These are phyloP conservation scores for Strigamia transsilvanica DNA, from an alignment of 2,888 invertebrate species.

Conservation along the genomic window DNA sequence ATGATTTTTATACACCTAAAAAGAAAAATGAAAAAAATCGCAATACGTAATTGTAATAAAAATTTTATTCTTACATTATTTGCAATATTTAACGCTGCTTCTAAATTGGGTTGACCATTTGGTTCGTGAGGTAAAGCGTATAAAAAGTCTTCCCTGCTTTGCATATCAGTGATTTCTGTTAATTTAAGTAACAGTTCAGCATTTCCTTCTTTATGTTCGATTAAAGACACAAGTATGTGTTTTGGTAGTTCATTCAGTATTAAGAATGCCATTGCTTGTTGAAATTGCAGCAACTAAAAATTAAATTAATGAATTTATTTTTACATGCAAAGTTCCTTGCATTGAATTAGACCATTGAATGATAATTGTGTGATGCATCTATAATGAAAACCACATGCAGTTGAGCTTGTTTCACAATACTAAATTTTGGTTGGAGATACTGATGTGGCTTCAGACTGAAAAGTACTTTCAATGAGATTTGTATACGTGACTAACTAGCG, in stretches of 20 bases:
- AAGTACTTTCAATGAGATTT: neutral
- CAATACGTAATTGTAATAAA: neutral
- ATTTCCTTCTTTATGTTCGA: conserved; percentile 31
- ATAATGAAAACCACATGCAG: neutral
- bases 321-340: neutral
- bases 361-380: neutral
- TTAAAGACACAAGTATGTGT: neutral
- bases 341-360: conserved; percentile 12
- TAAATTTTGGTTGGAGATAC: neutral
- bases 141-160: conserved; percentile 10
- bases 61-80: neutral
- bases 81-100: neutral
- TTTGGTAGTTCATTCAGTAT: conserved; percentile 26
- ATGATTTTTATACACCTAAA: neutral
- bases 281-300: conserved; percentile 3
- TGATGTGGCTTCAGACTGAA: conserved; percentile 17
- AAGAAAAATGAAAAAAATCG: neutral
- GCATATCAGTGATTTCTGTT: conserved; percentile 3
- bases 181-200: neutral
- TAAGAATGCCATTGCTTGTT: conserved; percentile 21
- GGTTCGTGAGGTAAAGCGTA: neutral
- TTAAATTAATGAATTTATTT: neutral
- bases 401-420: neutral
- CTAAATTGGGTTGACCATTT: conserved; percentile 22
- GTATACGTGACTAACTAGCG: too few species aligned